Conservation (phyloP, 2,888 invertebrate species). For the Palloptera scutellata region DNA sequence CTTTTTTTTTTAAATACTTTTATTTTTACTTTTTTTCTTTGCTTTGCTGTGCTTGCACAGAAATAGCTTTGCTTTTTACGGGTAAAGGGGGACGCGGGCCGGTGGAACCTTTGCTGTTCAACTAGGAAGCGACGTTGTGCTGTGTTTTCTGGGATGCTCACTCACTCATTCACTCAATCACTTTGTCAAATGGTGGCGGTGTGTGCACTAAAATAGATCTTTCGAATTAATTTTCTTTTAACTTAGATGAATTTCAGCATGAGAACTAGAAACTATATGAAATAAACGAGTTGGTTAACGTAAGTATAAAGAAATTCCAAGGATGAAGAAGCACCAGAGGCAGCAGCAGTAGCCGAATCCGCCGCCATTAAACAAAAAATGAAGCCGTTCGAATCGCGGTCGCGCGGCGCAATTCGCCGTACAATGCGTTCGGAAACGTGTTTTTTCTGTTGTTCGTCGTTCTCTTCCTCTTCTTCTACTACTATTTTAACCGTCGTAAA, state of each 20-base stretch:
- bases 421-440: conserved; percentile 31
- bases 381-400: conserved; percentile 30
- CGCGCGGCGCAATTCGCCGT: conserved; percentile 13
- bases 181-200: background rate
- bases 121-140: background rate
- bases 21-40: conserved; percentile 1
- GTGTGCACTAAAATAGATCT: background rate
- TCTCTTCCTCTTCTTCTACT: conserved; percentile 9
- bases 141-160: background rate
- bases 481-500: conserved; percentile 8
- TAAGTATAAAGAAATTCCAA: conserved; percentile 1
- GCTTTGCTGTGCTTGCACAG: background rate
- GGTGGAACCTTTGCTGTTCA: background rate
- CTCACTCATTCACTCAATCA: background rate
- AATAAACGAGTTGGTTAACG: background rate
- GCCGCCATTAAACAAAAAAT: conserved; percentile 30
- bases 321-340: conserved; percentile 4
- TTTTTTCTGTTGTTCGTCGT: conserved; percentile 15
- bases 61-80: conserved; percentile 11
- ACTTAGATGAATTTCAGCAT: background rate
- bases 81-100: background rate
- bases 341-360: conserved; percentile 20
- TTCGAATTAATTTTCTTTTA: background rate
- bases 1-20: background rate
- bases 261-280: background rate